A percentile compares a stretch with the other conserved stretches of the same genome.
These are phyloP conservation scores for Pandion haliaetus DNA, from an alignment of 2,113 vertebrate genomes.

Conservation along the genomic window DNA sequence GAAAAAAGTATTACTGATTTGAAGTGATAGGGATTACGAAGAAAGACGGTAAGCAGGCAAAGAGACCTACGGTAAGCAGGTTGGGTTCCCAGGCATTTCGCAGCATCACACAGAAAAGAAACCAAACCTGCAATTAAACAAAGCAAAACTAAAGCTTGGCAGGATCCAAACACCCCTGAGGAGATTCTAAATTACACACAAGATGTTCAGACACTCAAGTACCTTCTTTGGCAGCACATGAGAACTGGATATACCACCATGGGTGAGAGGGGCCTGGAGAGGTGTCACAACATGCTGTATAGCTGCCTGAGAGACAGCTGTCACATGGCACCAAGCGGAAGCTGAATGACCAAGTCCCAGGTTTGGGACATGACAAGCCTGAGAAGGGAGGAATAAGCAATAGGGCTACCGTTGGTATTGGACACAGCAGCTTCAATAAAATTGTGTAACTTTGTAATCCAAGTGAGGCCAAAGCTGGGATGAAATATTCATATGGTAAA, in stretches of 20 bases:
- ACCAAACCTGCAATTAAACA: neutral
- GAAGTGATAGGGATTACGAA: neutral
- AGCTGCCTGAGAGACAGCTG: neutral
- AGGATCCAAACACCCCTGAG: neutral
- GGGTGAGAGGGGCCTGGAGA: neutral
- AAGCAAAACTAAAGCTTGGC: slow-evolving; percentile 13
- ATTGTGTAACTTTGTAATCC: neutral
- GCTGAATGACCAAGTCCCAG: neutral
- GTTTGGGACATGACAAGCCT: neutral
- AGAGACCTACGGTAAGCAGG: neutral
- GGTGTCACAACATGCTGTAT: neutral
- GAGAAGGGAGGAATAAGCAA: neutral
- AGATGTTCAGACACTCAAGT: neutral
- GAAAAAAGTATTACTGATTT: neutral
- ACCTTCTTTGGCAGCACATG: neutral
- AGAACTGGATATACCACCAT: neutral
- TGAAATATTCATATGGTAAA: neutral
- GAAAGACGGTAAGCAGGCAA: neutral
- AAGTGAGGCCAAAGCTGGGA: neutral
- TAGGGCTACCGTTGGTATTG: neutral
- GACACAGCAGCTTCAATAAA: neutral
- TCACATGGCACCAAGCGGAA: neutral
- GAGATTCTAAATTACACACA: slow-evolving; percentile 27
- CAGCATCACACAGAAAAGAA: neutral
- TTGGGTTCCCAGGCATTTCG: neutral